Evolutionary conservation across 2,113 vertebrate species (phyloP), one percentile per base, ranked within the genome.

Genomic region (Callithrix jacchus): DNA sequence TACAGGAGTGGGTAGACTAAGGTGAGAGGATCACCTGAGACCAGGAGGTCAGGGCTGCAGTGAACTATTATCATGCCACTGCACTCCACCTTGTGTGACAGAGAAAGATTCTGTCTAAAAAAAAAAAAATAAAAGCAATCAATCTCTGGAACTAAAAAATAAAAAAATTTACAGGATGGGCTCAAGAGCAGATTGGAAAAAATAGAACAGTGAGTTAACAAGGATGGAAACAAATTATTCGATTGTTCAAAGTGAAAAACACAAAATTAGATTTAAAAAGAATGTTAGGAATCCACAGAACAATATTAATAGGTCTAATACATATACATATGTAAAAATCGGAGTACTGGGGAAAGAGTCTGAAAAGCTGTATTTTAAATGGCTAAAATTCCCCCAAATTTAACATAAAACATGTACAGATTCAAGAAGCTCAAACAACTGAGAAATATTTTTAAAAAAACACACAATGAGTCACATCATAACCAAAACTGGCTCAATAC

Each of bases 331-430:
- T 71, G 68, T 64, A 21, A 14, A 82, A 42, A 66, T 37, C 23
- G 5, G 25, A 37, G 3, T 37, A 6, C 3, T 0, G 18, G 20
- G 20, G 13, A 4, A 37, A 45, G 4, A 35, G 30, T 40, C 47
- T 17, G 5, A 58, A 71, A 81, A 52, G 7, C 52, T 68, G 1
- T 73, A 58, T 73, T 84, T 37, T 45, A 84, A 61, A 30, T 58
- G 18, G 40, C 52, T 23, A 4, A 61, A 45, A 89, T 61, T 35
- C 14, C 12, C 30, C 54, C 12, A 58, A 35, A 89, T 45, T 18
- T 77, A 21, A 16, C 77, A 21, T 25, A 61, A 68, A 12, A 58
- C 3, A 35, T 45, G 42, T 20, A 58, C 17, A 89, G 30, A 47
- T 74, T 84, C 4, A 74, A 91, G 37, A 73, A 40, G 16, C 8